phyloP scores from a whole-genome alignment of 2,113 vertebrate species.

The Microtus montanus region DNA sequence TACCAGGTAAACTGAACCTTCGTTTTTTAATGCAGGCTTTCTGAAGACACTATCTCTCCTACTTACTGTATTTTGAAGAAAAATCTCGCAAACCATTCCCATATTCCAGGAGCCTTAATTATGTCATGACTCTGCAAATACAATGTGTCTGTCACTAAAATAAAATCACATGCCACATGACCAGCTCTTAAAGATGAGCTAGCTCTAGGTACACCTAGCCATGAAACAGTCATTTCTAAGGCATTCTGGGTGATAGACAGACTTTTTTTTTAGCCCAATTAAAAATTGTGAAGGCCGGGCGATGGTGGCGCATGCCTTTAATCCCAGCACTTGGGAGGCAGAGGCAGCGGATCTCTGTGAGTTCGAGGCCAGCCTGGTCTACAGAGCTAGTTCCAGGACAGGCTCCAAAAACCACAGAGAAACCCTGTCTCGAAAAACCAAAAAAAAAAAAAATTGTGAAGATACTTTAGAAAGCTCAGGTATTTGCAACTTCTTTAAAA shows the following conservation, averaged over 20 bases:
- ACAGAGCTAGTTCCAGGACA: too few species aligned
- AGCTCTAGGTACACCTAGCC: neutral
- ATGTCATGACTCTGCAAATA: neutral
- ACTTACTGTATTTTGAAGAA: neutral
- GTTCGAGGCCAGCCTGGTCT: too few species aligned
- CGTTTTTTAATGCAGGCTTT: neutral
- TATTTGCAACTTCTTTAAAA: constrained; percentile 31
- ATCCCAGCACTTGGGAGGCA: too few species aligned
- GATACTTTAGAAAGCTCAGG: neutral
- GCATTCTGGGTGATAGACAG: neutral
- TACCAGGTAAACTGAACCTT: neutral
- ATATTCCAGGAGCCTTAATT: neutral
- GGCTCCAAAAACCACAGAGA: too few species aligned
- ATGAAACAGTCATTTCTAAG: neutral
- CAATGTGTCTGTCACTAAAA: neutral
- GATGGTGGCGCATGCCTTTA: too few species aligned
- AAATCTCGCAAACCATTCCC: neutral
- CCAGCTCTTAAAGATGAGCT: neutral
- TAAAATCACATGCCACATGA: neutral
- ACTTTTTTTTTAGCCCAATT: neutral
- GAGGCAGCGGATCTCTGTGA: too few species aligned
- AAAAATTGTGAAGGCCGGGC: constrained; percentile 1
- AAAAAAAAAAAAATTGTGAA: constrained; percentile 8
- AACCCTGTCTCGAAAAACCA: too few species aligned
- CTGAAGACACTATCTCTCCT: neutral